A percentile compares a stretch with the other conserved stretches of the same genome.
Conservation (phyloP, 2,888 invertebrate genomes). For the Philhelius pedissequus region DNA sequence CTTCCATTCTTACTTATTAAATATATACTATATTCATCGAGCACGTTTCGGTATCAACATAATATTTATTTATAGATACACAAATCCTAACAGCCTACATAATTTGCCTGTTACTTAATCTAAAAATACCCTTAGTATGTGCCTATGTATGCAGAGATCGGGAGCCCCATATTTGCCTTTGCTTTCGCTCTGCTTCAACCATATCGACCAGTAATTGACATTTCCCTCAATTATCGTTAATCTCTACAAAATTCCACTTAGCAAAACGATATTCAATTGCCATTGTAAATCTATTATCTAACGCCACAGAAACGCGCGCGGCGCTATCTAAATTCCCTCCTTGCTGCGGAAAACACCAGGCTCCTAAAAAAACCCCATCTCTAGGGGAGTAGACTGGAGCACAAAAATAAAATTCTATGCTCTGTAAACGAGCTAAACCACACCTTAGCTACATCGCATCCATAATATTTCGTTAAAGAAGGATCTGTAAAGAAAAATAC, state of each 20-base stretch:
- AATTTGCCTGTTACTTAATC: constrained; percentile 1
- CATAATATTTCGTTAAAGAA: background rate
- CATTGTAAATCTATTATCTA: constrained; percentile 66
- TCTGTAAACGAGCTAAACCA: constrained; percentile 45
- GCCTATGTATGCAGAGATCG: too few species aligned
- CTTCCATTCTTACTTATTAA: background rate
- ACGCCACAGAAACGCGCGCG: constrained; percentile 13
- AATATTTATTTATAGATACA: background rate
- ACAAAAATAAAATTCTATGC: constrained; percentile 54
- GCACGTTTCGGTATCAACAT: constrained; percentile 42
- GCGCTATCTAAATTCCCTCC: background rate
- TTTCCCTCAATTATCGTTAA: constrained; percentile 65
- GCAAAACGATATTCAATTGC: constrained; percentile 66
- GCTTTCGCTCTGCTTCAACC: background rate
- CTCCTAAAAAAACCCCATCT: background rate
- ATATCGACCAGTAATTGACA: constrained; percentile 43
- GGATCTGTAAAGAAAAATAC: background rate
- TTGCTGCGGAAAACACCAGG: background rate
- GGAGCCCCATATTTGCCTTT: background rate
- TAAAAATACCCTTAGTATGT: background rate
- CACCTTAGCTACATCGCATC: background rate
- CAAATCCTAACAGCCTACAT: background rate
- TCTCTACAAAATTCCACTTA: constrained; percentile 62
- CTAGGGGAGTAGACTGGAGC: background rate
- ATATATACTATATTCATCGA: constrained; percentile 1